These are phyloP conservation scores for rat (Rattus norvegicus) DNA, from an alignment of 2,113 vertebrate species.

Conservation along the genomic window GRCr8 NC_086022.1:55385501-55386000, in stretches of 20 bases:
- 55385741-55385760: neutral
- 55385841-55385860: neutral
- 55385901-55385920: neutral
- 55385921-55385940: neutral
- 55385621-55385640: neutral
- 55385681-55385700: neutral
- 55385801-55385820: neutral
- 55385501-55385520: neutral
- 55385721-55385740: neutral
- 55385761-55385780: neutral
- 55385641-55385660: neutral
- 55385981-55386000: neutral
- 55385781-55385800: neutral
- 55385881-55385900: neutral
- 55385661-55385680: neutral
- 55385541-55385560: neutral
- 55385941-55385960: neutral
- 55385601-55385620: neutral
- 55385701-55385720: neutral
- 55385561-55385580: neutral
- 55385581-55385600: neutral
- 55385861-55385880: neutral
- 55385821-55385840: neutral
- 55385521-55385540: neutral
- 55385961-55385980: neutral